Evolutionary conservation across 2,888 invertebrate species (phyloP), one percentile per base, ranked within the genome.

Genomic region (Lathronympha strigana): DNA sequence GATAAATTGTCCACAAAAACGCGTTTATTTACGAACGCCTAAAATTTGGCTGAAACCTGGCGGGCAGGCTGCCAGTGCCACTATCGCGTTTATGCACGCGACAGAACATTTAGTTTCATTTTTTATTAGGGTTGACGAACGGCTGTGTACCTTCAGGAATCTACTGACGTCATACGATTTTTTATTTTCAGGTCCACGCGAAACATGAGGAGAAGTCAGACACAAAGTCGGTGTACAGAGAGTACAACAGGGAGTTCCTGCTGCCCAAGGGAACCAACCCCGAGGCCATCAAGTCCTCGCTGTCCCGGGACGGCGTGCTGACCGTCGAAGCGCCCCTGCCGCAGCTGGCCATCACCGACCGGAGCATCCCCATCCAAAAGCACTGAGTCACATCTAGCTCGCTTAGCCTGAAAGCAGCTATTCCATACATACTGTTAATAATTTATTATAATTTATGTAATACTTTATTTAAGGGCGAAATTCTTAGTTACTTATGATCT

Each of bases 161-260:
- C n/a, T 40, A 45, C 49, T 66, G 66, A 68, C 66, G 57, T 66
- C 36, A 17, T 49, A 55, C 36, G 50, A 68, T 71, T 61, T 76
- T 68, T 68, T n/a, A n/a, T 74, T 92, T 94, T 57, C 91, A 98
- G 98, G 98, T 98, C 57, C 98, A 98, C 84, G 99, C 99, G 69
- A 98, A 98, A 90, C 99, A 99, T 92, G 98, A 99, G 90, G 99
- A 99, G 92, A 98, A 98, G 92, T 95, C 97, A 58, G 98, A 98
- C 90, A 97, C 97, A 82, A 98, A 98, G 93, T 97, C 98, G 47
- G 98, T 98, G 69, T 99, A 98, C 94, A 95, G 98, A 91, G 99
- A 99, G 90, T 99, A 99, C 95, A 98, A 98, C 91, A 95, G 98
- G 73, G 98, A 98, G 92, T 99, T 99, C 93, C 93, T 98, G 85